A percentile compares a stretch with the other conserved stretches of the same genome.
Evolutionary conservation across 1,140 invertebrate genomes (phyloP).

Genomic region (Pissodes strobi): DNA sequence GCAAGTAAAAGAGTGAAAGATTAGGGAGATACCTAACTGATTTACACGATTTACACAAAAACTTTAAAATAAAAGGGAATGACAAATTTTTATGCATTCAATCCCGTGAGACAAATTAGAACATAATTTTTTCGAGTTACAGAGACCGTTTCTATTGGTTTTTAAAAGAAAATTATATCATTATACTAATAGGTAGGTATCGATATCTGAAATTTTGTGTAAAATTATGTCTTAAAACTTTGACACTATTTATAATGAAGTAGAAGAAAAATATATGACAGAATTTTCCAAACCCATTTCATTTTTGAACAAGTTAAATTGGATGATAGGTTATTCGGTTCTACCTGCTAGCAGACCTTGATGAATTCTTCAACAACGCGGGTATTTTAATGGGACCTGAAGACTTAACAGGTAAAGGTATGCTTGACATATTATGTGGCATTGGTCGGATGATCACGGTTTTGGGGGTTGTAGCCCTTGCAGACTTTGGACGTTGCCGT

Average conservation of each 20-base stretch:
- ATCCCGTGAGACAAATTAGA: no score
- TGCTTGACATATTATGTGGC: conserved; percentile 7
- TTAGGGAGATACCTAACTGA: no score
- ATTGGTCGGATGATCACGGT: not conserved
- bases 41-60: no score
- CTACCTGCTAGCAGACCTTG: conserved; percentile 13
- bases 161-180: not conserved
- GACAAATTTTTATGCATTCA: no score
- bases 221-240: not conserved
- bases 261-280: no score
- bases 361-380: conserved; percentile 11
- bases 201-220: conserved; percentile 15
- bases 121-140: no score
- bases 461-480: not conserved
- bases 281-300: no score
- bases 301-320: no score
- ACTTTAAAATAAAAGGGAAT: no score
- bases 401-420: conserved; percentile 32
- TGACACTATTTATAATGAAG: no score
- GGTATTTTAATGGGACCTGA: conserved; percentile 20
- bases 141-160: no score
- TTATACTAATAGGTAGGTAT: not conserved
- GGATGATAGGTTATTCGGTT: not conserved
- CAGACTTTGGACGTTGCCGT: conserved; percentile 1
- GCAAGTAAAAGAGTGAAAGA: no score